These are phyloP conservation scores for Priocnemis perturbator DNA, from an alignment of 2,888 invertebrate genomes.

Conservation along the genomic window DNA sequence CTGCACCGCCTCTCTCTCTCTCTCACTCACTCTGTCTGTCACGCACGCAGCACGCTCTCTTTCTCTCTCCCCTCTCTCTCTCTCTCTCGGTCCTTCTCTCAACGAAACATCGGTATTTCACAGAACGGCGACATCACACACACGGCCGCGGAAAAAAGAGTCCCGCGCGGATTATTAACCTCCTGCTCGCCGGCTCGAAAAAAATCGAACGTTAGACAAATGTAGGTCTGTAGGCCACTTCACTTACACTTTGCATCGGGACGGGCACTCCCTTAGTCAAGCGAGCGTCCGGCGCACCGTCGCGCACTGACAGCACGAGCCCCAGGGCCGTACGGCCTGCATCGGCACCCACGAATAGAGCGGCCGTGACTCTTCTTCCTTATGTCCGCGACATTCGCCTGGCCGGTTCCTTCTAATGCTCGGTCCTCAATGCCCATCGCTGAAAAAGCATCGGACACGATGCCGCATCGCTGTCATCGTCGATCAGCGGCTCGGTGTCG, in stretches of 20 bases:
- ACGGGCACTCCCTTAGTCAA: slow-evolving; percentile 81
- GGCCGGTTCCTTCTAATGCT: no score
- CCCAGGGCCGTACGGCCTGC: slow-evolving; percentile 48
- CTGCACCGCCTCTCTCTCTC: slow-evolving; percentile 40
- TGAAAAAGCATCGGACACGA: no score
- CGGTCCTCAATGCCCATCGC: no score
- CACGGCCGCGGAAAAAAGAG: slow-evolving; percentile 50
- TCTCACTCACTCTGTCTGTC: slow-evolving; percentile 6
- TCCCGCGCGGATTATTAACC: slow-evolving; percentile 54
- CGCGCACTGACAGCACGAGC: slow-evolving; percentile 58
- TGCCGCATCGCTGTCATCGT: no score
- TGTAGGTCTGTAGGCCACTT: slow-evolving; percentile 94
- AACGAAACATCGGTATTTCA: slow-evolving; percentile 56
- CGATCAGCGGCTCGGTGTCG: no score
- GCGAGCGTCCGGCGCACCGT: slow-evolving; percentile 77
- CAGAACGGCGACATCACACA: slow-evolving; percentile 56
- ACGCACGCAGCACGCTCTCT: background rate
- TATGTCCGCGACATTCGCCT: slow-evolving; percentile 4
- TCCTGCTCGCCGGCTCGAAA: slow-evolving; percentile 53
- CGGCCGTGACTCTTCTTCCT: background rate
- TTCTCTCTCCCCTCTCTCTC: slow-evolving; percentile 1
- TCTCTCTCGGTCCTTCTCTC: slow-evolving; percentile 23
- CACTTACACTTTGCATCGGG: slow-evolving; percentile 88
- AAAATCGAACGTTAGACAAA: slow-evolving; percentile 81
- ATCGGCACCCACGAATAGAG: slow-evolving; percentile 17